A percentile compares a stretch with the other conserved stretches of the same genome.
Conservation (phyloP, 2,797 vertebrate genomes). For the Oryzias sinensis region DNA sequence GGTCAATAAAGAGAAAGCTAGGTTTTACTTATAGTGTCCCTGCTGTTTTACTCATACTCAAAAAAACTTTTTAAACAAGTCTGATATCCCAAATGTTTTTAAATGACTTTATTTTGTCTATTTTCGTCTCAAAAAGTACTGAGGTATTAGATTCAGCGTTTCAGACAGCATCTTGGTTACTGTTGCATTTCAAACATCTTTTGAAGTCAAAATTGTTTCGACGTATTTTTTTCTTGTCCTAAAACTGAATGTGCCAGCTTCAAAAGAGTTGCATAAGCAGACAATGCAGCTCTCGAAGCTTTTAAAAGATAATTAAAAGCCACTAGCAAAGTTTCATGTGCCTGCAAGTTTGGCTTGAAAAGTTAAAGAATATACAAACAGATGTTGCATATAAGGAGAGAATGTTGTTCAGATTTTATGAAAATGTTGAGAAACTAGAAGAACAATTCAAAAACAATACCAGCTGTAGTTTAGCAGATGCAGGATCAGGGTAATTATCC, state of each 20-base stretch:
- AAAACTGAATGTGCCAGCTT: neutral
- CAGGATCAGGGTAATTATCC: too few species aligned
- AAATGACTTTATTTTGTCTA: too few species aligned
- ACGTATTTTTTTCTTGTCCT: neutral
- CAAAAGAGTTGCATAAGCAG: neutral
- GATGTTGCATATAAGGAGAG: too few species aligned
- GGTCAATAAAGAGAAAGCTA: neutral
- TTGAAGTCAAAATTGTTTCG: neutral
- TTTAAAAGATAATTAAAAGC: neutral
- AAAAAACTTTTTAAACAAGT: too few species aligned
- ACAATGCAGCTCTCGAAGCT: neutral
- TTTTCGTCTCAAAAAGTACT: too few species aligned
- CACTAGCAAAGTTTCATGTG: neutral
- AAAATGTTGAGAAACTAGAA: too few species aligned
- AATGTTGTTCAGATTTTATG: too few species aligned
- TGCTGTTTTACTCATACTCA: neutral
- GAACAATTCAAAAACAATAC: too few species aligned
- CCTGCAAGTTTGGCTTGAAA: neutral
- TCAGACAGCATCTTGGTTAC: neutral
- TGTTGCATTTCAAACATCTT: neutral
- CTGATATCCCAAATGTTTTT: too few species aligned
- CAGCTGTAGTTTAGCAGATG: too few species aligned
- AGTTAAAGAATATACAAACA: too few species aligned
- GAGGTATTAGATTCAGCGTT: too few species aligned
- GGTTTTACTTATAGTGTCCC: constrained; percentile 20